Percentiles rank a stretch among this genome's conserved stretches.
Evolutionary conservation across 2,797 vertebrate genomes (phyloP).

Genomic region (Ambastaia sidthimunki): DNA sequence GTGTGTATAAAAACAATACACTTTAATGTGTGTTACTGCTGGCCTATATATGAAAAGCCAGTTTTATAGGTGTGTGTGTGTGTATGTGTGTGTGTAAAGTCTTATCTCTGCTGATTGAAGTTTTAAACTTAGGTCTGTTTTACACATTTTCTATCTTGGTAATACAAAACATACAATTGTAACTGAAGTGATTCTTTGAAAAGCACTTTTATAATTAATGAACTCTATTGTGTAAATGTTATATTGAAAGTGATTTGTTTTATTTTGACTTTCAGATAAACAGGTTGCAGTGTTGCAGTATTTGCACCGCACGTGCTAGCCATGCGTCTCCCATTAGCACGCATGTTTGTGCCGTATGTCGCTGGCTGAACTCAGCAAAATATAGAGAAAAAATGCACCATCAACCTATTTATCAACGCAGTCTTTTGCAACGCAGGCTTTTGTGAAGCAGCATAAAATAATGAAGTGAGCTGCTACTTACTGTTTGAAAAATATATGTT

Average conservation of each 20-base stretch:
- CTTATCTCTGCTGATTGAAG: neutral
- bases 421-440: constrained; percentile 1
- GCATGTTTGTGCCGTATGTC: neutral
- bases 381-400: constrained; percentile 3
- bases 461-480: neutral
- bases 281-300: constrained; percentile 2
- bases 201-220: too few relatives aligned
- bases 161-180: too few relatives aligned
- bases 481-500: neutral
- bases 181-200: too few relatives aligned
- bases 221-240: too few relatives aligned
- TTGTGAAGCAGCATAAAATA: constrained; percentile 1
- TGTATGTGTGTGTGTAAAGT: neutral
- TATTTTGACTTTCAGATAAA: neutral
- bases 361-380: constrained; percentile 9
- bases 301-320: neutral
- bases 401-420: constrained; percentile 10
- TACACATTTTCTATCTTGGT: neutral
- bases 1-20: neutral
- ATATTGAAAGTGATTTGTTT: too few relatives aligned
- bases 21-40: neutral
- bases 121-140: neutral
- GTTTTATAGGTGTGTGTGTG: neutral
- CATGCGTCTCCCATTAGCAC: neutral
- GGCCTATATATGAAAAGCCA: neutral